Base-by-base conservation (phyloP, 2,113 vertebrate genomes). In the Gadus chalcogrammus region DNA sequence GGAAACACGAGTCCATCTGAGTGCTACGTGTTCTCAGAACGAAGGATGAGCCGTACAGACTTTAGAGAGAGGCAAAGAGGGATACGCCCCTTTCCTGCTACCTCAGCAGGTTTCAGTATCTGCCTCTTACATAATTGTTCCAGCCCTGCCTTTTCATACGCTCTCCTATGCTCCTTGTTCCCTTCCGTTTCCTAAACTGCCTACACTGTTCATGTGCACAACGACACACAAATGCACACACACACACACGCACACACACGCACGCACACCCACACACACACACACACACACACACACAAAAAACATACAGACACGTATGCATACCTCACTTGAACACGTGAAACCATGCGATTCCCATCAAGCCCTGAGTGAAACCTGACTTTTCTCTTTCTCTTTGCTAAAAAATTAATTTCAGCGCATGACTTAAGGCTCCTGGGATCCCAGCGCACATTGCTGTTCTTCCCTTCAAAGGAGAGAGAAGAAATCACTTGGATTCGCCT, bases 41-140 rank as follows among this genome's bases (percentile, higher is more conserved):
- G 42, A 48, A 48, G 42, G 42, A 48, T 48, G 42, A 48, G 42
- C 42, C 12, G 2, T 48, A 48, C 42, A 7, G 42, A 48, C 42
- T 12, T 8, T 7, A 48, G 42, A 48, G 42, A 48, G 42, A 48
- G 42, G 61, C 17, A 35, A 35, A 27, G 56, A 61, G 80, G 86
- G 76, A 87, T 82, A 84, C 85, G 89, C 84, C 74, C 84, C 87
- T 86, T 91, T 91, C 88, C 89, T 90, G 85, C 74, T 77, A 82
- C 80, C 85, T 79, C 80, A 75, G 78, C 79, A 79, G 87, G 79
- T 88, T 81, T 78, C 83, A 88, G 78, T 83, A 79, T 85, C 75
- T 77, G 53, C 71, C 52, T 5, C 71, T 91, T 90, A 87, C 79
- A 84, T 88, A 89, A 90, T 77, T 85, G 84, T 87, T 84, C 87